Base-by-base conservation (phyloP, 2,888 invertebrate genomes). In the Macrophya alboannulata region DNA sequence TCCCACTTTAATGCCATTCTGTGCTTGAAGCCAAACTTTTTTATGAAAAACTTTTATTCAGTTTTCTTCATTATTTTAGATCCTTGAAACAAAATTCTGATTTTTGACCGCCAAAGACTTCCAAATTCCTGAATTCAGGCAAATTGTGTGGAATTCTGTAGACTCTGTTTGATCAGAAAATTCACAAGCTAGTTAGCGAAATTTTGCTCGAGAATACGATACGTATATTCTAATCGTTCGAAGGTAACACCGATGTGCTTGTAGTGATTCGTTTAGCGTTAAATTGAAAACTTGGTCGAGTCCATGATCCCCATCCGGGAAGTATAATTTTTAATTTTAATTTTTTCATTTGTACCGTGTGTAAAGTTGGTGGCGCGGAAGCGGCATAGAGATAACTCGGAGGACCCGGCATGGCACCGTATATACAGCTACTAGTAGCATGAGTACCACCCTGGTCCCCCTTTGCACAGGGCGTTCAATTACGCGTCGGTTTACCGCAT, bases 401-500 rank as follows among this genome's bases (percentile, higher is more conserved):
- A 37, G 68, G 12, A 37, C 68, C 62, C 3, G 21, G 37, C 31
- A 31, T 0, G 4, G 68, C 8, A 68, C 37, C 62, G n/a, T n/a
- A 25, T 31, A 31, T 31, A 31, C 31, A 31, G 31, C 62, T 25
- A n/a, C n/a, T n/a, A n/a, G n/a, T n/a, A 62, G 62, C 21, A 62
- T 12, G 62, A 62, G 62, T 62, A 68, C 68, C 68, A 68, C 17
- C 68, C 68, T 10, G 45, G n/a, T 74, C 17, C 21, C 59, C 68
- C 68, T 17, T 17, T 40, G 43, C n/a, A 17, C 40, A 15, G 48
- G 65, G 68, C 82, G 82, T 83, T 83, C 83, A 83, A 83, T 83
- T 83, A 83, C 83, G 83, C 12, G 68, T 65, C 83, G 83, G 83
- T 83, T 83, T 83, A 83, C 83, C 83, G 83, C 83, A 51, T 83